Base-by-base conservation (phyloP, 2,797 vertebrate species). In the Hylomyscus alleni region DNA sequence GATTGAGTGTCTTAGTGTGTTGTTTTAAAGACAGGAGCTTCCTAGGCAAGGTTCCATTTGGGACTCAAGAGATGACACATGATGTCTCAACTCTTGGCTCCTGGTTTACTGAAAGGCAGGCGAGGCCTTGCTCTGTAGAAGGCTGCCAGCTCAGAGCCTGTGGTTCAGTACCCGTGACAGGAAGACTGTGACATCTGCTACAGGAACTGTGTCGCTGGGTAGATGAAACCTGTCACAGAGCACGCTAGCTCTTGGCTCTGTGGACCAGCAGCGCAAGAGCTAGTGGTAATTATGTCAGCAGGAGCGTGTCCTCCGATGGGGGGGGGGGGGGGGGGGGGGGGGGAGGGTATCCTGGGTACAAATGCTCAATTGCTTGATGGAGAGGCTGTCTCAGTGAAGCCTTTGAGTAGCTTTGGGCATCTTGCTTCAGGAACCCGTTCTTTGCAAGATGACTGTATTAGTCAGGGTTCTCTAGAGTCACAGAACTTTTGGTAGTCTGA, bases 221-320 rank as follows among this genome's bases (percentile, higher is more conserved):
- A 11, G 56, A 56, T 54, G 56, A 89, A 65, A 31, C 20, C 2
- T 4, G 1, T 77, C 58, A 22, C 37, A n/a, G 62, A 89, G 37
- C 34, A 0, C 76, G 83, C 56, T 80, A 44, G 80, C 96, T 94
- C 93, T 95, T 73, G 26, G 90, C 92, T 95, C 37, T 67, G 20
- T 87, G 81, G 78, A 77, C 37, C 24, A 22, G 47, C 24, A 69
- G 84, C 72, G 83, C 2, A 3, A 20, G 93, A 92, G 72, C 94
- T 0, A n/a, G 94, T 97, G 96, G 95, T 97, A 97, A 97, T 98
- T 97, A 94, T 82, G 90, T 95, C 65, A 95, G 92, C 83, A 95
- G 17, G 89, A 98, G 96, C 8, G 94, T 58, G 6, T 89, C 96
- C 92, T 86, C 96, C 82, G 96, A 96, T 97, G 98, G 60, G 90